Evolutionary conservation across 2,888 invertebrate species (phyloP).

Genomic region (Sialis fuliginosa): DNA sequence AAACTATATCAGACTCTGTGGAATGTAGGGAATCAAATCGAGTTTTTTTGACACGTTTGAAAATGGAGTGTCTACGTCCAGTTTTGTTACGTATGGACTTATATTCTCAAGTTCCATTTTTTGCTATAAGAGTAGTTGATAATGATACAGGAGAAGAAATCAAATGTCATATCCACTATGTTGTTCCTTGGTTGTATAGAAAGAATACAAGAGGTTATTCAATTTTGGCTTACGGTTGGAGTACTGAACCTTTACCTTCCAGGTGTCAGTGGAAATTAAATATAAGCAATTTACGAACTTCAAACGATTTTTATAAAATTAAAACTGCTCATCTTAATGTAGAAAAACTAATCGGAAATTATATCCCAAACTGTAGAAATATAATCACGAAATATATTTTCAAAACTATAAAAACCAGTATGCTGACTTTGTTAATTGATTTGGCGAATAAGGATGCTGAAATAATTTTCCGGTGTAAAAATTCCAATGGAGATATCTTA

Average conservation of each 20-base stretch:
- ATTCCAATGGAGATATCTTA: no score
- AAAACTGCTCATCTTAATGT: no score
- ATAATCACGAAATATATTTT: background rate
- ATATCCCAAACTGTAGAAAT: background rate
- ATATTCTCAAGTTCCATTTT: slow-evolving; percentile 13
- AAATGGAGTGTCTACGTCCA: background rate
- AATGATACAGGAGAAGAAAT: slow-evolving; percentile 19
- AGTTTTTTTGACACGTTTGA: background rate
- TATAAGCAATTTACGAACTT: no score
- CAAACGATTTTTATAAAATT: no score
- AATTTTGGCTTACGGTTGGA: slow-evolving; percentile 19
- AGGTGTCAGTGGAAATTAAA: no score
- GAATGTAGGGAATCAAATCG: no score
- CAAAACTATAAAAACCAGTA: background rate
- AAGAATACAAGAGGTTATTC: slow-evolving; percentile 20
- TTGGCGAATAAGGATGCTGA: no score
- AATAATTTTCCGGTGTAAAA: no score
- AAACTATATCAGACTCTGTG: no score
- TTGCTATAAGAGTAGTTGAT: slow-evolving; percentile 18
- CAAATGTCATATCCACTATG: slow-evolving; percentile 14
- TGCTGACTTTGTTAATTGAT: background rate
- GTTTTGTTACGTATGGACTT: slow-evolving; percentile 15
- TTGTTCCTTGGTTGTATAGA: slow-evolving; percentile 12
- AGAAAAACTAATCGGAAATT: background rate
- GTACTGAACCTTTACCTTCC: background rate